phyloP scores from a whole-genome alignment of 2,797 vertebrate genomes.

The Carcharodon carcharias region DNA sequence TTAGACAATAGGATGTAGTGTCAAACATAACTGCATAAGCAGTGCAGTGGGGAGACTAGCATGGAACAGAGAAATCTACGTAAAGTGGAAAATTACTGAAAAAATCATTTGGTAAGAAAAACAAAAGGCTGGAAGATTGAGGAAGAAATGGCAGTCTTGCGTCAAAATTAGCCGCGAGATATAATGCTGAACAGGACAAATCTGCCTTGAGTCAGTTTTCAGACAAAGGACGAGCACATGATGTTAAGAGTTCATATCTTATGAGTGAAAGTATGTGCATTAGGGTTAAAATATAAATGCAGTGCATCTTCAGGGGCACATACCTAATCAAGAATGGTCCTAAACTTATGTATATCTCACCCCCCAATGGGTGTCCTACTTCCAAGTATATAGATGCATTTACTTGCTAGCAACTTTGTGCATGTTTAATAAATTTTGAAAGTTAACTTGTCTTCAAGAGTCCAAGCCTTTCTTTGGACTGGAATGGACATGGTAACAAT shows the following conservation, averaged over 20 bases:
- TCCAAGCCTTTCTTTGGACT: neutral
- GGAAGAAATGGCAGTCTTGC: neutral
- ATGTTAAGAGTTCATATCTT: neutral
- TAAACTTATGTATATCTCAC: neutral
- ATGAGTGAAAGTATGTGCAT: neutral
- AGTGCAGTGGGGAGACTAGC: neutral
- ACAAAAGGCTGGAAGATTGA: neutral
- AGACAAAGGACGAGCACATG: neutral
- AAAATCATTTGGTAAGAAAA: neutral
- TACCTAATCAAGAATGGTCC: neutral
- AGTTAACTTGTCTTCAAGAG: neutral
- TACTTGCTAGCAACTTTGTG: neutral
- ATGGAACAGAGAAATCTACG: neutral
- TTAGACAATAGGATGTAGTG: no score
- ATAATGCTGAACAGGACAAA: neutral
- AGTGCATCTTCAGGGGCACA: neutral
- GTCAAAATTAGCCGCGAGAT: neutral
- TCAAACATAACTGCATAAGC: neutral
- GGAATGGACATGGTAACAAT: neutral
- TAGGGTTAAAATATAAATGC: neutral
- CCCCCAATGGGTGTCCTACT: neutral
- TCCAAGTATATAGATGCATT: neutral
- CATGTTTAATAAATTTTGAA: neutral
- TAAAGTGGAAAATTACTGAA: neutral
- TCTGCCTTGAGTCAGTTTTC: neutral